phyloP scores from a whole-genome alignment of 2,797 vertebrate species.

The Rhadinocentrus ornatus region DNA sequence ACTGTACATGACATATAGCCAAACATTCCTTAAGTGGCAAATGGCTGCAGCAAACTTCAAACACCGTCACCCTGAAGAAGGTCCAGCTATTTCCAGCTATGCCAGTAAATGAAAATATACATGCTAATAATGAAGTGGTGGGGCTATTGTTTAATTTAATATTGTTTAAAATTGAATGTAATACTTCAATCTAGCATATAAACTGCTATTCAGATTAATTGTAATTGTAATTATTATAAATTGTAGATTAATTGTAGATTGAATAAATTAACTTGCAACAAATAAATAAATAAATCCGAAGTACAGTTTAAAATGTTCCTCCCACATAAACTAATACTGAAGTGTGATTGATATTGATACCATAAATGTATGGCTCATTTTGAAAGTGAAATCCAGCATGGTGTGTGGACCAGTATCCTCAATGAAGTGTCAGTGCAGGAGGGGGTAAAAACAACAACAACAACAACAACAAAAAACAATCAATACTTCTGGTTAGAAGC shows the following conservation, averaged over 20 bases:
- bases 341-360: neutral
- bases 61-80: neutral
- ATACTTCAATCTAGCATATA: neutral
- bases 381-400: neutral
- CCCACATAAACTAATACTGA: no score
- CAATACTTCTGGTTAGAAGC: neutral
- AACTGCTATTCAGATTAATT: neutral
- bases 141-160: neutral
- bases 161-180: neutral
- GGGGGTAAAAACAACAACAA: no score
- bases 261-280: neutral
- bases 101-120: neutral
- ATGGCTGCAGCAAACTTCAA: conserved; percentile 5
- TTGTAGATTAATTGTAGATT: no score
- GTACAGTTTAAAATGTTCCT: no score
- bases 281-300: no score
- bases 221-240: no score
- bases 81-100: neutral
- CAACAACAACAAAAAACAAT: neutral
- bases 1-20: conserved; percentile 25
- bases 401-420: neutral
- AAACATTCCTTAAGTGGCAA: conserved; percentile 17
- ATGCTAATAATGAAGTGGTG: neutral
- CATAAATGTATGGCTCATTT: neutral
- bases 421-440: neutral